These are phyloP conservation scores for Sisyra terminalis DNA, from an alignment of 2,888 invertebrate genomes.

Conservation along the genomic window DNA sequence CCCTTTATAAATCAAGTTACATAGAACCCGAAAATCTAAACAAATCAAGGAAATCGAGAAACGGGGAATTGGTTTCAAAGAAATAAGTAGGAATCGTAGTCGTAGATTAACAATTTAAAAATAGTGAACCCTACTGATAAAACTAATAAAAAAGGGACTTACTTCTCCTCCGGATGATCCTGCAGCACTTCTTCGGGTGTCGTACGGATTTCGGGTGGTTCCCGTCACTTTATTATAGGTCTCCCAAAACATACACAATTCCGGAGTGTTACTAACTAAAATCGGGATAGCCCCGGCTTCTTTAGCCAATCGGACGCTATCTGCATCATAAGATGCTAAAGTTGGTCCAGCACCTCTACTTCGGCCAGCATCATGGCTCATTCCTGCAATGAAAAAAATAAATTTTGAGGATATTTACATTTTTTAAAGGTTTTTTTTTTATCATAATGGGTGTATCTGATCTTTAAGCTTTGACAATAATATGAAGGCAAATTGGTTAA, in stretches of 20 bases:
- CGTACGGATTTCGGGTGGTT: conserved; percentile 68
- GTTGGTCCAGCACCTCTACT: conserved; percentile 28
- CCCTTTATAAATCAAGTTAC: too few species aligned
- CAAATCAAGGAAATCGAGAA: too few species aligned
- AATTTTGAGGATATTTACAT: background rate
- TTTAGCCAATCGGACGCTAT: conserved; percentile 40
- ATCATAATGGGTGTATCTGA: background rate
- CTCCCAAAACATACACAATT: conserved; percentile 80
- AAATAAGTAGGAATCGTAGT: too few species aligned
- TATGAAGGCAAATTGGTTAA: too few species aligned
- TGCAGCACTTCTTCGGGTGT: conserved; percentile 53
- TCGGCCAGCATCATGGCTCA: conserved; percentile 53
- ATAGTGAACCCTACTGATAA: too few species aligned
- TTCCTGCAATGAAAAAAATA: conserved; percentile 28
- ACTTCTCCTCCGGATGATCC: conserved; percentile 87
- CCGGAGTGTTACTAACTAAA: conserved; percentile 72
- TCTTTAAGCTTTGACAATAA: too few species aligned
- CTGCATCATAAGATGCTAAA: conserved; percentile 48
- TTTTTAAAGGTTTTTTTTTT: background rate
- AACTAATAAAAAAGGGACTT: conserved; percentile 15
- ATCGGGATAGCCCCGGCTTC: conserved; percentile 67
- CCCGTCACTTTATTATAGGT: conserved; percentile 65
- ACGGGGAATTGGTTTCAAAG: too few species aligned
- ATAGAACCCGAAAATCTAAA: too few species aligned
- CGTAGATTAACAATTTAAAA: background rate